phyloP scores from a whole-genome alignment of 2,888 invertebrate species.

The Campoplex capitator region DNA sequence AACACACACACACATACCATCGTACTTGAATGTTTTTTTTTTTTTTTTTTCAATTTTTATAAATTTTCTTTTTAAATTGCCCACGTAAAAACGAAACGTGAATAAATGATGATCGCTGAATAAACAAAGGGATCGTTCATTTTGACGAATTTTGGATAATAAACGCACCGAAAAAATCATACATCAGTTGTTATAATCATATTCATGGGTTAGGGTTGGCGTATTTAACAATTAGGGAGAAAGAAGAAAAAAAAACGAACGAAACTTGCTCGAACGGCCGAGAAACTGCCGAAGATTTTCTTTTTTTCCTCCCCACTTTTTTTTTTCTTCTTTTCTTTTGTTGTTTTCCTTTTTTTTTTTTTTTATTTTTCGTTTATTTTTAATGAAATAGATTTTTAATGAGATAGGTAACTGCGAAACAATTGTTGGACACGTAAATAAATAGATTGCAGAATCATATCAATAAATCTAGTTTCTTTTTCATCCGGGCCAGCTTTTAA shows the following conservation, averaged over 20 bases:
- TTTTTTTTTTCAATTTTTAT: not conserved
- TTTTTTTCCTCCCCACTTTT: not conserved
- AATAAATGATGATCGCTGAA: not conserved
- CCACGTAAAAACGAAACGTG: not conserved
- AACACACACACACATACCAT: not conserved
- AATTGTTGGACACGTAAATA: conserved; percentile 46
- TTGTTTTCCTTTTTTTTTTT: not conserved
- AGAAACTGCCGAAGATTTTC: conserved; percentile 26
- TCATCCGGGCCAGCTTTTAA: conserved; percentile 54
- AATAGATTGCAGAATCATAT: conserved; percentile 65
- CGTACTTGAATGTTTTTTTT: conserved; percentile 13
- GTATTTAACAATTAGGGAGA: conserved; percentile 39
- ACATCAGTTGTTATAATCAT: conserved; percentile 30
- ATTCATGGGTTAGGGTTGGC: conserved; percentile 28
- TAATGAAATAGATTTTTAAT: conserved; percentile 10
- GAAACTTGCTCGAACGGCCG: conserved; percentile 43
- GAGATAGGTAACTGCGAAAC: conserved; percentile 38
- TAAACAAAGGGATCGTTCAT: not conserved
- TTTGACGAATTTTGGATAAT: not conserved
- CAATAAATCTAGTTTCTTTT: conserved; percentile 62
- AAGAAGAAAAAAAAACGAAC: conserved; percentile 12
- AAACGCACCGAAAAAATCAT: conserved; percentile 33
- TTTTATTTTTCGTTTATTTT: not conserved
- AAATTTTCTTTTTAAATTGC: not conserved
- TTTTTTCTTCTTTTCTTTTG: not conserved